Base-by-base conservation (phyloP, 1,140 invertebrate genomes). In the Drosophila neocordata region DNA sequence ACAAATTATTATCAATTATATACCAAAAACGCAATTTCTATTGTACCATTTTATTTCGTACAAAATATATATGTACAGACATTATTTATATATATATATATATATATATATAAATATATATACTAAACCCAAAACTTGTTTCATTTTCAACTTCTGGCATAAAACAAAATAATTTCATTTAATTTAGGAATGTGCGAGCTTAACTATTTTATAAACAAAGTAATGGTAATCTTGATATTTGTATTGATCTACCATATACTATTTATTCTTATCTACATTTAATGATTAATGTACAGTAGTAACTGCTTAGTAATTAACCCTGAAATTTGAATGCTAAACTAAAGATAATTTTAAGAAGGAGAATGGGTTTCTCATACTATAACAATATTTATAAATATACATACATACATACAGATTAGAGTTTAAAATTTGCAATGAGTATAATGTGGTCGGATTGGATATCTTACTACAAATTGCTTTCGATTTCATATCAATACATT, bases 1-100 rank as follows among this genome's bases (percentile, higher is more conserved):
- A 31, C 27, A 31, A 7, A 18, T 41, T 20, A 22, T 34, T 34
- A 68, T 70, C 38, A 58, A 58, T 58, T 58, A 67, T 31, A 31
- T 31, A 6, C 27, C 4, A 31, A 31, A 31, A 31, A 4, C 1
- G 27, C 7, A n/a, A n/a, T n/a, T n/a, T n/a, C n/a, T n/a, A n/a
- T n/a, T n/a, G n/a, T n/a, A n/a, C n/a, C n/a, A n/a, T n/a, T n/a
- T n/a, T n/a, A n/a, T n/a, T n/a, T n/a, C n/a, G n/a, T n/a, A n/a
- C n/a, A n/a, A n/a, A n/a, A n/a, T n/a, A n/a, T n/a, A n/a, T n/a
- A n/a, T n/a, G n/a, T n/a, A n/a, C n/a, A n/a, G n/a, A n/a, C n/a
- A n/a, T n/a, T n/a, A n/a, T n/a, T 24, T 24, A 57, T 4, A 4
- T 35, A 34, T 56, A 53, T 57, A 66, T 20, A 65, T 65, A 31